These are phyloP conservation scores for Drosophila pachea DNA, from an alignment of 1,140 invertebrate species.

Conservation along the genomic window DNA sequence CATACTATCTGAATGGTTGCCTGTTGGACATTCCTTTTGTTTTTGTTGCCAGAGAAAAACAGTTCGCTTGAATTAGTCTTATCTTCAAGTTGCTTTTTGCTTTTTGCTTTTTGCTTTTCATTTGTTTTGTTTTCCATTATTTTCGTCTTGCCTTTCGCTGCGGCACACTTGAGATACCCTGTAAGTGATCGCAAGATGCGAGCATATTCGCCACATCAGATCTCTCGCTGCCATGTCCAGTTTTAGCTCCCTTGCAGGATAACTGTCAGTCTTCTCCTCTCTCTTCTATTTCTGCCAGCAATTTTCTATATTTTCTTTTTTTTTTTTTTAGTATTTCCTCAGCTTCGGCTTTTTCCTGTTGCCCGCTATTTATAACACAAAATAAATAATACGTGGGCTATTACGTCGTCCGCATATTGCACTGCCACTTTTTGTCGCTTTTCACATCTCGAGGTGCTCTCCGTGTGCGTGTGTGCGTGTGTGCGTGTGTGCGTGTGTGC, in stretches of 20 bases:
- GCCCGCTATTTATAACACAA: conserved; percentile 40
- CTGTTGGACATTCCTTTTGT: not conserved
- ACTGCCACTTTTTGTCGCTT: conserved; percentile 43
- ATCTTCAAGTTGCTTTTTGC: conserved; percentile 29
- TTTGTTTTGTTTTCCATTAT: conserved; percentile 18
- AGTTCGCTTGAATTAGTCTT: conserved; percentile 35
- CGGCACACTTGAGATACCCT: not conserved
- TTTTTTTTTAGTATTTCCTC: conserved; percentile 28
- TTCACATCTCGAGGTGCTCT: conserved; percentile 26
- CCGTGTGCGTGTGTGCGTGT: conserved; percentile 3
- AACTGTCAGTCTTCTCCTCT: not conserved
- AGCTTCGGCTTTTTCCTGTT: not conserved
- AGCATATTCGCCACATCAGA: too few relatives aligned
- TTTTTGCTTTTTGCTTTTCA: conserved; percentile 2
- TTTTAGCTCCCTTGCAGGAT: too few relatives aligned
- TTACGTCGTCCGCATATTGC: conserved; percentile 42
- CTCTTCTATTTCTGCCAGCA: not conserved
- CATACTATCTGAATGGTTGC: too few relatives aligned
- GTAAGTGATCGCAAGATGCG: too few relatives aligned
- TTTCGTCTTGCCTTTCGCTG: conserved; percentile 1
- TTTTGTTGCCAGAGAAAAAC: conserved; percentile 14
- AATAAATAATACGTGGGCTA: conserved; percentile 45
- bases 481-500: too few relatives aligned
- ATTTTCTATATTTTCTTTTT: conserved; percentile 5
- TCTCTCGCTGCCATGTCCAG: too few relatives aligned